A percentile compares a stretch with the other conserved stretches of the same genome.
Evolutionary conservation across 2,113 vertebrate species (phyloP).

Genomic region (Sterna hirundo): DNA sequence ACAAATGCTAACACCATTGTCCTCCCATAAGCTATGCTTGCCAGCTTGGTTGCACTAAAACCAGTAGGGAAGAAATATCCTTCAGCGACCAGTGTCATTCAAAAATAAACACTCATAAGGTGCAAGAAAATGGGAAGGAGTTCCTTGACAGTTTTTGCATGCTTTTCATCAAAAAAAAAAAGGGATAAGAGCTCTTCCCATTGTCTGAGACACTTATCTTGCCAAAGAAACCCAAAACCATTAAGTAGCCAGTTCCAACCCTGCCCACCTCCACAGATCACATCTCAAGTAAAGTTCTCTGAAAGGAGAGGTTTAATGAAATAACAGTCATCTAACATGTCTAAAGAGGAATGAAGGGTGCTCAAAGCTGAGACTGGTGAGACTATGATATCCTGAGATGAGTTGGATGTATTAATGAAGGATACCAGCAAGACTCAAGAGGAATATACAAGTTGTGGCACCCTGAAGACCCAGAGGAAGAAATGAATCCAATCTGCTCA

Average conservation of each 20-base stretch:
- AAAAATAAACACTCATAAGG: neutral
- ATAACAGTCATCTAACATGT: neutral
- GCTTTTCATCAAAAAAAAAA: neutral
- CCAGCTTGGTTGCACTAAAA: neutral
- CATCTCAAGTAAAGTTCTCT: neutral
- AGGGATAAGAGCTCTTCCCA: neutral
- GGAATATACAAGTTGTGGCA: fast-evolving
- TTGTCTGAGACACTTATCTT: neutral
- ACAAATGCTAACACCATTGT: neutral
- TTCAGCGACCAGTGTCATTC: neutral
- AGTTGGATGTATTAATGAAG: neutral
- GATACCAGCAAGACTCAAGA: neutral
- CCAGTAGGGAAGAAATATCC: neutral
- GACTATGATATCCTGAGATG: neutral
- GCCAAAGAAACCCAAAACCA: neutral
- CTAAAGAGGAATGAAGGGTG: neutral
- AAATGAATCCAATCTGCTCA: neutral
- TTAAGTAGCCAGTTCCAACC: neutral
- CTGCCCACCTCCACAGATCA: neutral
- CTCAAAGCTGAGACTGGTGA: neutral
- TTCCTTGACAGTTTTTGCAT: neutral
- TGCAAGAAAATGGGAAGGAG: neutral
- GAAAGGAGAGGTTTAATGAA: neutral
- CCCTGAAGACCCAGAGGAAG: neutral
- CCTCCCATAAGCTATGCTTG: neutral